phyloP scores from a whole-genome alignment of 2,888 invertebrate species.

The Theodoxus fluviatilis region DNA sequence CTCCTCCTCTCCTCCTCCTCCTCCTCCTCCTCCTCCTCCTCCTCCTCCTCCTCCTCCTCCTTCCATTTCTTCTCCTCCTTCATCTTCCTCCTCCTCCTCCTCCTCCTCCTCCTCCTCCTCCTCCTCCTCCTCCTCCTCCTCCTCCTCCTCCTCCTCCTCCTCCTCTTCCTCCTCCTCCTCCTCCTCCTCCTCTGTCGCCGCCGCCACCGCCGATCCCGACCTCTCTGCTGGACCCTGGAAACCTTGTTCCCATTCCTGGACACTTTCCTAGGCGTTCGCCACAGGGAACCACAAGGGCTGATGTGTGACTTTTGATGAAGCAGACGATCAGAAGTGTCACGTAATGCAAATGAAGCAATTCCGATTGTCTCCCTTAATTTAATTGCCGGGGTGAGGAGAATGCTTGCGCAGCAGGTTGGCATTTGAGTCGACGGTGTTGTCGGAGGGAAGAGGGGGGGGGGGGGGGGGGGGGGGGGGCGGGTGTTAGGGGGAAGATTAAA shows the following conservation, averaged over 20 bases:
- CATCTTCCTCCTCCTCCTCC: background rate
- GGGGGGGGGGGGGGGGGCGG: no score
- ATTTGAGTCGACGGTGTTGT: no score
- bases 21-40: background rate
- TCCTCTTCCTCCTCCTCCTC: background rate
- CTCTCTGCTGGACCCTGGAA: background rate
- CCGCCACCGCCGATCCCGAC: background rate
- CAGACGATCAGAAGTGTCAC: no score
- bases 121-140: background rate
- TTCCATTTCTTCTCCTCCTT: background rate
- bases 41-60: background rate
- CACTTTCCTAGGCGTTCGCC: background rate
- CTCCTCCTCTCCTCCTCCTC: background rate
- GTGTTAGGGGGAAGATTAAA: no score
- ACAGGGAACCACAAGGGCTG: no score
- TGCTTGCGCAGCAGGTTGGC: no score
- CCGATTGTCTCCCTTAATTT: no score
- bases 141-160: background rate
- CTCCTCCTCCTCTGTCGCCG: background rate
- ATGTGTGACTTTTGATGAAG: no score
- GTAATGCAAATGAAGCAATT: no score
- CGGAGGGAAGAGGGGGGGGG: no score
- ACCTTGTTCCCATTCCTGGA: background rate
- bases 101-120: background rate
- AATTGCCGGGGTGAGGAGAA: no score